Conservation (phyloP, 2,888 invertebrate genomes). For the Chrysotoxum bicinctum region DNA sequence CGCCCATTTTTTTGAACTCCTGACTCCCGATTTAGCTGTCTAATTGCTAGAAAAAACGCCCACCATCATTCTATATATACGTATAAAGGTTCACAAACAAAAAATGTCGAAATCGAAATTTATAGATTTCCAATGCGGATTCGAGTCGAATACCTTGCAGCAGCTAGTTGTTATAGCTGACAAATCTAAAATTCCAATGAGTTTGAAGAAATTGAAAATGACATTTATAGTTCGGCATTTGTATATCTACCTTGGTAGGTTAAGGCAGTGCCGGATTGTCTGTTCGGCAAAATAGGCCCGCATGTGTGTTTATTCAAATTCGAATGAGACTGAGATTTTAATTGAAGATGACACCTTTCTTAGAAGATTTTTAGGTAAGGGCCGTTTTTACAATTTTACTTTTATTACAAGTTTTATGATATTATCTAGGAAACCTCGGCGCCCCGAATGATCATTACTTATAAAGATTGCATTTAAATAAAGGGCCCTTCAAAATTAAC, state of each 20-base stretch:
- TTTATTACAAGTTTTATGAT: too few relatives aligned
- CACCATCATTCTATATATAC: slow-evolving; percentile 37
- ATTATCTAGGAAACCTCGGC: too few relatives aligned
- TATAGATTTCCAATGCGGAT: slow-evolving; percentile 67
- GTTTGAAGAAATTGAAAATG: slow-evolving; percentile 65
- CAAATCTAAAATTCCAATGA: slow-evolving; percentile 71
- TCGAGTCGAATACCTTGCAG: slow-evolving; percentile 48
- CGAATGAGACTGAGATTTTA: too few relatives aligned
- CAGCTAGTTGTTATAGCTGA: slow-evolving; percentile 33
- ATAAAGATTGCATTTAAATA: too few relatives aligned
- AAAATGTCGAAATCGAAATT: slow-evolving; percentile 67
- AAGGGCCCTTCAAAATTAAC: neutral
- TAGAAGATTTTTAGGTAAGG: too few relatives aligned
- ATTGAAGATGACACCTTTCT: too few relatives aligned
- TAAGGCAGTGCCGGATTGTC: neutral
- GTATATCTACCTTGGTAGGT: neutral
- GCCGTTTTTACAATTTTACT: too few relatives aligned
- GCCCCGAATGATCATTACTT: too few relatives aligned
- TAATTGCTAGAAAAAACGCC: slow-evolving; percentile 72
- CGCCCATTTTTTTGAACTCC: slow-evolving; percentile 52
- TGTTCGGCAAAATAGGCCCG: neutral
- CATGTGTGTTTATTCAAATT: neutral
- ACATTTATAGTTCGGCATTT: slow-evolving; percentile 63
- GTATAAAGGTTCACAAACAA: neutral
- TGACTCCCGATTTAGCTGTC: slow-evolving; percentile 68